Evolutionary conservation across 2,113 vertebrate genomes (phyloP).

Genomic region (Limanda limanda): DNA sequence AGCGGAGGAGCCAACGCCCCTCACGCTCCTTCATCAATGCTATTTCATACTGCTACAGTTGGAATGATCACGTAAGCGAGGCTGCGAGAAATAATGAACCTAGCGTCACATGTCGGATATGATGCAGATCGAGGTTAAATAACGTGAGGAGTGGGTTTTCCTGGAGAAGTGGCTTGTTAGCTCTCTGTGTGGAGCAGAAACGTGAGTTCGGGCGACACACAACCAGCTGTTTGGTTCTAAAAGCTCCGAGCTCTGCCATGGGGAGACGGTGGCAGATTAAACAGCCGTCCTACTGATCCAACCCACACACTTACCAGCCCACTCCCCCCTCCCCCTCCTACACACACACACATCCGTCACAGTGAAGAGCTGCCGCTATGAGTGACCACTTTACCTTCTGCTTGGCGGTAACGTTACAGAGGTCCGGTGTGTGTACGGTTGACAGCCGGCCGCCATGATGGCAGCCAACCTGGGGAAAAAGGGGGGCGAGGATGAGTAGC

Average conservation of each 20-base stretch:
- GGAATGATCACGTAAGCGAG: slow-evolving; percentile 9
- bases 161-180: slow-evolving; percentile 3
- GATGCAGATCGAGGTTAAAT: slow-evolving; percentile 9
- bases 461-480: slow-evolving; percentile 37
- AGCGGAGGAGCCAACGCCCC: slow-evolving; percentile 55
- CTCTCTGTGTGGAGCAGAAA: slow-evolving; percentile 1
- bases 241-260: slow-evolving; percentile 50
- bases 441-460: slow-evolving; percentile 51
- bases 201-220: slow-evolving; percentile 2
- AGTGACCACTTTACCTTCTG: slow-evolving; percentile 53
- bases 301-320: slow-evolving; percentile 53
- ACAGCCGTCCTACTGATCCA: slow-evolving; percentile 71
- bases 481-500: slow-evolving; percentile 3
- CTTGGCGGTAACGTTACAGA: slow-evolving; percentile 38
- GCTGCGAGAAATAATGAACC: slow-evolving; percentile 6
- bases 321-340: slow-evolving; percentile 6
- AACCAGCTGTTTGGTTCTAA: slow-evolving; percentile 67
- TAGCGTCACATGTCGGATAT: not conserved
- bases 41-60: slow-evolving; percentile 52
- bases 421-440: slow-evolving; percentile 17
- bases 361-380: slow-evolving; percentile 33
- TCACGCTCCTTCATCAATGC: slow-evolving; percentile 39
- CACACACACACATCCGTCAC: slow-evolving; percentile 39
- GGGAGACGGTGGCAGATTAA: slow-evolving; percentile 72
- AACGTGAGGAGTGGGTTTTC: not conserved